Base-by-base conservation (phyloP, 1,140 invertebrate species). In the Palaemon carinicauda region DNA sequence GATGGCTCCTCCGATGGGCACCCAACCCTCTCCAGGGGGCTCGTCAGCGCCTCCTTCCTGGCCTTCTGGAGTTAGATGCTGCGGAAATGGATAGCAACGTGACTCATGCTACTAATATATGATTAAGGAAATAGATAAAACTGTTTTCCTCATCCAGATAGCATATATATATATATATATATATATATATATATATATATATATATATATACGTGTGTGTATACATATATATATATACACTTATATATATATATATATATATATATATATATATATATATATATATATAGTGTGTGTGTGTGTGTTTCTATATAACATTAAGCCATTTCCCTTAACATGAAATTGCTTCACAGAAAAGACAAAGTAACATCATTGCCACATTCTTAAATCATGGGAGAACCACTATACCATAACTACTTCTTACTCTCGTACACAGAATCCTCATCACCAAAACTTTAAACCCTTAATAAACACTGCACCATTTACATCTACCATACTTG, bases 1-100 rank as follows among this genome's bases (percentile, higher is more conserved):
- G 4, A 95, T 95, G 52, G 95, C 95, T 17, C 90, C 90, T 2
- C 94, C 92, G 9, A 94, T 93, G 41, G 93, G 92, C 19, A 93
- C 91, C 92, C 95, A 95, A 52, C 90, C 90, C 85, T 94, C 94
- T 10, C 83, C 77, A 3, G 83, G 83, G 51, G 83, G 60, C 3
- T 53, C 65, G 10, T 27, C 24, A 1, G 54, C 56, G 15, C 21
- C 77, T 3, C 27, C 77, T 50, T 33, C 60, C 56, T 80, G 83
- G 1, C 83, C 83, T 78, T 86, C 83, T 14, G 83, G 83, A 24
- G 56, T 80, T 77, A 80, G 54, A 50, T 80, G 56, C 83, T 86
- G 83, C n/a, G 52, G 41, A 41, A 51, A 15, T 4, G 31, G 31
- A 27, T 41, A n/a, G 4, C 3, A 21, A 31, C 17, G 15, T 15